phyloP scores from a whole-genome alignment of 2,797 vertebrate genomes.

The Coendou prehensilis region DNA sequence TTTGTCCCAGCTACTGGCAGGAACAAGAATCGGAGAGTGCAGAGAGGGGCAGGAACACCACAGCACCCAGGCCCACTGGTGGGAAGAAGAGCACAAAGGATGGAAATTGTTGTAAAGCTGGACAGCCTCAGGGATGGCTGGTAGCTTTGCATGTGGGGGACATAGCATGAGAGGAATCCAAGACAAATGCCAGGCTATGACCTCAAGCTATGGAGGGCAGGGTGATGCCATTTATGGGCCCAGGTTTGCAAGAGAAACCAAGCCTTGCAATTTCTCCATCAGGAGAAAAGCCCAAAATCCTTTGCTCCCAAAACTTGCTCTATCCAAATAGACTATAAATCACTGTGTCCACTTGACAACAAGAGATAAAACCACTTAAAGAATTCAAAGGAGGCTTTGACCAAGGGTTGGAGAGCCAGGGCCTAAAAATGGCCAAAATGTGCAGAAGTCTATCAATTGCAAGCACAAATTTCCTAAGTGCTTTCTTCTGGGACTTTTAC shows the following conservation, averaged over 20 bases:
- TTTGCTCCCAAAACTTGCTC: conserved; percentile 49
- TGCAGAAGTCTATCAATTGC: conserved; percentile 3
- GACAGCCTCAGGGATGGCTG: neutral
- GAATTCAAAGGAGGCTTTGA: conserved; percentile 57
- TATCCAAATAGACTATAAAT: conserved; percentile 5
- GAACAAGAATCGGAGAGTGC: neutral
- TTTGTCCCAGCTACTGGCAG: neutral
- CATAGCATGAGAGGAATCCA: neutral
- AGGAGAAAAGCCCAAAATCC: neutral
- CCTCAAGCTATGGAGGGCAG: rapidly evolving
- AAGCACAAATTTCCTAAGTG: conserved; percentile 53
- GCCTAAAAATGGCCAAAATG: conserved; percentile 45
- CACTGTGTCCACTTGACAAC: neutral
- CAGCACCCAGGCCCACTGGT: neutral
- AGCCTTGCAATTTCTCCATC: neutral
- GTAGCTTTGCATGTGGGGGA: neutral
- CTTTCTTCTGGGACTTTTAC: conserved; percentile 56
- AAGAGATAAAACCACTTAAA: conserved; percentile 39
- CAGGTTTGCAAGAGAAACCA: neutral
- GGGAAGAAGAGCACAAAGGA: neutral
- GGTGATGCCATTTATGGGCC: neutral
- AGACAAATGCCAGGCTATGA: neutral
- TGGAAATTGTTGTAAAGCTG: neutral
- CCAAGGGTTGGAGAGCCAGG: neutral
- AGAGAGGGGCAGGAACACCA: neutral